phyloP scores from a whole-genome alignment of 2,888 invertebrate species.

The Drosophila nigricruria region DNA sequence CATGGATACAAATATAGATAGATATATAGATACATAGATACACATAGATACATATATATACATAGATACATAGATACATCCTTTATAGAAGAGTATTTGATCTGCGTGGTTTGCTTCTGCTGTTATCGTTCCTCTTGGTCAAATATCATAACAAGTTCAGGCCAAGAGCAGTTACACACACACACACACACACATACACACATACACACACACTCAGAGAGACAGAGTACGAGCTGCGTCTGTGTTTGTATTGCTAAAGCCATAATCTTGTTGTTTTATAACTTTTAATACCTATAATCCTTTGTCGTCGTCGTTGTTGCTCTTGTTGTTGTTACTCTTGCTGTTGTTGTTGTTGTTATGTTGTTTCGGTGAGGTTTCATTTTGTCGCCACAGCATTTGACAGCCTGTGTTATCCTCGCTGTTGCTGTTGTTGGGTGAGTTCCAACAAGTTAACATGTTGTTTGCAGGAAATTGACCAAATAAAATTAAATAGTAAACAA shows the following conservation, averaged over 20 bases:
- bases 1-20: background rate
- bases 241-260: conserved; percentile 62
- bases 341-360: conserved; percentile 47
- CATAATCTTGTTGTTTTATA: conserved; percentile 80
- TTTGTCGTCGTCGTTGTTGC: conserved; percentile 51
- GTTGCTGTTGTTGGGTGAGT: conserved; percentile 20
- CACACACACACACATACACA: conserved; percentile 7
- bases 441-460: conserved; percentile 69
- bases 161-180: conserved; percentile 34
- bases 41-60: background rate
- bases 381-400: conserved; percentile 53
- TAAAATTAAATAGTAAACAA: conserved; percentile 72
- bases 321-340: conserved; percentile 49
- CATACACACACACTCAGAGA: background rate
- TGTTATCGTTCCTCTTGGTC: conserved; percentile 31
- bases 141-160: conserved; percentile 49
- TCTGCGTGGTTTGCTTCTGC: background rate
- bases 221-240: conserved; percentile 13
- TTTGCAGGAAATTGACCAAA: conserved; percentile 74
- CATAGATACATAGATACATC: background rate
- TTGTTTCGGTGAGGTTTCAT: conserved; percentile 39
- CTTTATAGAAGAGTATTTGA: conserved; percentile 21
- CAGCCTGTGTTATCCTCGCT: conserved; percentile 35
- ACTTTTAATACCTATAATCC: conserved; percentile 78
- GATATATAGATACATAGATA: background rate